Percentiles rank a stretch among this genome's conserved stretches.
Evolutionary conservation across 2,888 invertebrate species (phyloP).

Genomic region (Cyaniris semiargus): DNA sequence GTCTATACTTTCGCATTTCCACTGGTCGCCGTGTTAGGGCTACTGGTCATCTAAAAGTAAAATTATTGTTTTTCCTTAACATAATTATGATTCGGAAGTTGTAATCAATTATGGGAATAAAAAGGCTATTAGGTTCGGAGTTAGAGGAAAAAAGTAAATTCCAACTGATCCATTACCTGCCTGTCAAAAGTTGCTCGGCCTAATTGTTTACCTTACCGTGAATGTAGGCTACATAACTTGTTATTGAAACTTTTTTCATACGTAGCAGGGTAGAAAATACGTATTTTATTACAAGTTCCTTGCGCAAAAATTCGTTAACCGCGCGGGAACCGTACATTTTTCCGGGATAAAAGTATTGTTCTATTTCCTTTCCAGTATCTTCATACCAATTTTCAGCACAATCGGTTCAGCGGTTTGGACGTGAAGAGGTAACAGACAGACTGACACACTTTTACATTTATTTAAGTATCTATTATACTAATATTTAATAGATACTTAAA

Average conservation of each 20-base stretch:
- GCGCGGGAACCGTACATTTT: too few relatives aligned
- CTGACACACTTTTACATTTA: too few relatives aligned
- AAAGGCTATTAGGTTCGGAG: slow-evolving; percentile 7
- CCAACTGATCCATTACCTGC: slow-evolving; percentile 18
- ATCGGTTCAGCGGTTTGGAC: too few relatives aligned
- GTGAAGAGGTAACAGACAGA: too few relatives aligned
- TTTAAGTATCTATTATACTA: too few relatives aligned
- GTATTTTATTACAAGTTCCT: neutral
- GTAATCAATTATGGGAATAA: slow-evolving; percentile 11
- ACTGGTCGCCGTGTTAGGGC: too few relatives aligned
- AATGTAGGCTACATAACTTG: slow-evolving; percentile 43
- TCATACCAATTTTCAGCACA: too few relatives aligned
- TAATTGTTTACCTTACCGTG: slow-evolving; percentile 22
- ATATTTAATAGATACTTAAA: too few relatives aligned
- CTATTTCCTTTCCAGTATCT: too few relatives aligned
- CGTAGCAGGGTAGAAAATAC: neutral
- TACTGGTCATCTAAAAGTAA: slow-evolving; percentile 11
- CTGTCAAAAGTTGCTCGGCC: slow-evolving; percentile 23
- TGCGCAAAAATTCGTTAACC: too few relatives aligned
- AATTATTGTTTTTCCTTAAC: neutral
- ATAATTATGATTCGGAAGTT: neutral
- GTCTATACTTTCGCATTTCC: too few relatives aligned
- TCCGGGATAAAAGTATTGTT: too few relatives aligned
- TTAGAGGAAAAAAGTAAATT: slow-evolving; percentile 18
- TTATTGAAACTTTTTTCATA: slow-evolving; percentile 41